Conservation (phyloP, 2,113 vertebrate genomes). For the Stigmatopora argus region DNA sequence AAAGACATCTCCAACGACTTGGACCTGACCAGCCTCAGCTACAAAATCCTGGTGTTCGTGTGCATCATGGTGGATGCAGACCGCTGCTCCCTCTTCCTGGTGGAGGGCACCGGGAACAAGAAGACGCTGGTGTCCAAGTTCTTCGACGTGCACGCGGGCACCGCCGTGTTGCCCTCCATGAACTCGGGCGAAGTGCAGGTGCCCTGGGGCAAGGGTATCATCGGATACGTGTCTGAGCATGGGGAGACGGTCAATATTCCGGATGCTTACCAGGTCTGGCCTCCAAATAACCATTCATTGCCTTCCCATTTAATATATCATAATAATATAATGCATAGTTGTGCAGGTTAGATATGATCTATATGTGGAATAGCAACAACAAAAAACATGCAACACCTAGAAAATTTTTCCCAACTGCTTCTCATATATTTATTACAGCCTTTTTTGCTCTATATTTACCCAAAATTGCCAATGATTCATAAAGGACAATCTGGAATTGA, state of each 20-base stretch:
- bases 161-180: conserved; percentile 84
- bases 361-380: too few species aligned
- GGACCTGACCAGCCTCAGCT: conserved; percentile 91
- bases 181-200: conserved; percentile 94
- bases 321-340: too few species aligned
- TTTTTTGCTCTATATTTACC: too few species aligned
- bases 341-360: too few species aligned
- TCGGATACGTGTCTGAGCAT: conserved; percentile 95
- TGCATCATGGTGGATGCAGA: conserved; percentile 97
- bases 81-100: conserved; percentile 90
- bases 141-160: conserved; percentile 95
- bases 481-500: too few species aligned
- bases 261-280: conserved; percentile 93
- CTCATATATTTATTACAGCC: too few species aligned
- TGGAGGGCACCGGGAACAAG: conserved; percentile 86
- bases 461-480: too few species aligned
- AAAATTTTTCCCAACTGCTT: too few species aligned
- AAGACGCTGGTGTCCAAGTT: conserved; percentile 94
- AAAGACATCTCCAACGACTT: conserved; percentile 98
- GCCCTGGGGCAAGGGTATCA: conserved; percentile 97
- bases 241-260: conserved; percentile 96
- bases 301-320: too few species aligned
- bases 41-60: conserved; percentile 95
- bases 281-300: background rate
- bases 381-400: too few species aligned